phyloP scores from a whole-genome alignment of 2,113 vertebrate species.

The Cyprinodon brontotheroides region DNA sequence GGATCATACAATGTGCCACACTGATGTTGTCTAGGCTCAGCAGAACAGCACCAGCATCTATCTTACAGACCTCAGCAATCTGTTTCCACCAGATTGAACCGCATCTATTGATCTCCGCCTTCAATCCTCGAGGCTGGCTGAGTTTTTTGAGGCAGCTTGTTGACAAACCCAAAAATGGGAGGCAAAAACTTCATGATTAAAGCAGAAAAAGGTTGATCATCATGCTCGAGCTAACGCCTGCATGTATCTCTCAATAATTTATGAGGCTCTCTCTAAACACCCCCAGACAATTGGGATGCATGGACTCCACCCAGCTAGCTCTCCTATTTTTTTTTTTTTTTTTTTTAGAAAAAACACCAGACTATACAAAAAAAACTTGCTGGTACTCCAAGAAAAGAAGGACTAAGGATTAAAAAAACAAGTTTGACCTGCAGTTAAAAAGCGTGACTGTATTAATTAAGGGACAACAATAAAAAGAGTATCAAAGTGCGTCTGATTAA shows the following conservation, averaged over 20 bases:
- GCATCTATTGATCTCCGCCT: constrained; percentile 9
- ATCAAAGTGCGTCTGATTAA: constrained; percentile 42
- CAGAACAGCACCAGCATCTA: constrained; percentile 8
- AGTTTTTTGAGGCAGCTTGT: constrained; percentile 16
- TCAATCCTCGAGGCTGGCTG: neutral
- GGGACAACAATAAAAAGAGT: constrained; percentile 22
- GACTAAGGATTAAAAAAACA: constrained; percentile 13
- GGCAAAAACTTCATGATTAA: constrained; percentile 18
- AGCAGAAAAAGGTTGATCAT: constrained; percentile 24
- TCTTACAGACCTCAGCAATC: constrained; percentile 28
- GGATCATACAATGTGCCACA: constrained; percentile 5
- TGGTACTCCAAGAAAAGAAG: constrained; percentile 4
- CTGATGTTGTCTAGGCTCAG: neutral
- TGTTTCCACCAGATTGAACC: constrained; percentile 26
- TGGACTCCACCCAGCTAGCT: neutral
- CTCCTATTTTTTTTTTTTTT: neutral
- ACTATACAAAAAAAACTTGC: neutral
- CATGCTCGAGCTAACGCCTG: neutral
- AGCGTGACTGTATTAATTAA: constrained; percentile 47
- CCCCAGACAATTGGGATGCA: constrained; percentile 1
- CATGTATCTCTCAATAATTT: constrained; percentile 36
- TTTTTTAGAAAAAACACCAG: too few species aligned
- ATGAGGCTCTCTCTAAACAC: constrained; percentile 23
- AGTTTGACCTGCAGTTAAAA: constrained; percentile 29
- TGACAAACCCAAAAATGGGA: constrained; percentile 10